Evolutionary conservation across 2,113 vertebrate genomes (phyloP), one percentile per base, ranked within the genome.

Genomic region (Vombatus ursinus): DNA sequence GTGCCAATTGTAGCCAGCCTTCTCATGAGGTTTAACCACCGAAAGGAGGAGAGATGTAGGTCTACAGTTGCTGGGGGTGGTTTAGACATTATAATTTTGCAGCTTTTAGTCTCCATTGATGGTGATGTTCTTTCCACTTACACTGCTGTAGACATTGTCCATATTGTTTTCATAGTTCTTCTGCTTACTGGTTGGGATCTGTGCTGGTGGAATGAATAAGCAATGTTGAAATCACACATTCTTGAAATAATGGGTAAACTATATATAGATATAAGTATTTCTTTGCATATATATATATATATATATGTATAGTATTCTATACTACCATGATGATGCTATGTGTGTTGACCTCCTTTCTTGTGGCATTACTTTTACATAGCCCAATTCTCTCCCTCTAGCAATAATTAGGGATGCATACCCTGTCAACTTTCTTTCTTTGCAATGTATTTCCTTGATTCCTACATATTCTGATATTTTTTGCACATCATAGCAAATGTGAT

Each of bases 401-500:
- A 93, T 95, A 93, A 92, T 93, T 94, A 91, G 91, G 94, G 52
- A 47, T 19, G 3, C 3, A 50, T 12, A 1, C 0, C 25, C 8
- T 90, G 77, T 28, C 50, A 48, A 77, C 22, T 90, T 95, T 89
- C n/a, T 26, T 90, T 12, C 84, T 52, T 95, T 93, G 94, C 48
- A 49, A 37, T 95, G 24, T 50, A n/a, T 16, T 57, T 84, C 37
- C 48, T 92, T 93, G 84, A 51, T 96, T 91, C 51, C n/a, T 68
- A 77, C 25, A 48, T 92, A 52, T 48, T 52, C 26, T 48, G 48
- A 95, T 92, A 93, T 94, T 44, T 93, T 47, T 50, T 94, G 61
- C 48, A 4, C 94, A 93, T 52, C 22, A 52, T 44, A 84, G 53
- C 84, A 96, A 93, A 90, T 93, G 47, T 9, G 49, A 44, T 48